Conservation (phyloP, 2,113 vertebrate species). For the Pygoscelis adeliae region DNA sequence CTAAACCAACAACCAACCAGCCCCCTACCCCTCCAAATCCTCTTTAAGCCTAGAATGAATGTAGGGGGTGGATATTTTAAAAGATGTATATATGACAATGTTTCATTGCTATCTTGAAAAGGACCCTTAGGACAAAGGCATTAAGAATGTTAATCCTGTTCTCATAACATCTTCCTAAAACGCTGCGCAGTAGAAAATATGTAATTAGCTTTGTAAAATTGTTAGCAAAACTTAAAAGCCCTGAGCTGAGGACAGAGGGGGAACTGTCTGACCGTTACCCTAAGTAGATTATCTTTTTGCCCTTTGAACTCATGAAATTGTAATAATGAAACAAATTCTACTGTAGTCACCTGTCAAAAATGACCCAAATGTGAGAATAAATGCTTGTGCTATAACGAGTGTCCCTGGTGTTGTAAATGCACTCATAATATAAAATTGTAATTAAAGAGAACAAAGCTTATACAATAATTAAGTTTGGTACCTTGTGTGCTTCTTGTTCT, state of each 20-base stretch:
- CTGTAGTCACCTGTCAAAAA: conserved; percentile 21
- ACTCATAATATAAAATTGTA: neutral
- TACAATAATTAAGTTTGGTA: neutral
- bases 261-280: neutral
- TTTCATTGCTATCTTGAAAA: conserved; percentile 43
- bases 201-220: conserved; percentile 54
- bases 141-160: conserved; percentile 60
- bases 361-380: neutral
- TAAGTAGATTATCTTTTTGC: conserved; percentile 58
- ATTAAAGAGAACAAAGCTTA: neutral
- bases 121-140: conserved; percentile 40
- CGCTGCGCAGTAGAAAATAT: conserved; percentile 48
- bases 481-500: neutral
- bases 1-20: neutral
- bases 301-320: conserved; percentile 51
- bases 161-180: conserved; percentile 32
- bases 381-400: neutral
- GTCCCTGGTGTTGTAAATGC: neutral
- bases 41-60: conserved; percentile 8
- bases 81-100: neutral
- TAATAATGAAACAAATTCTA: conserved; percentile 40
- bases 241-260: neutral
- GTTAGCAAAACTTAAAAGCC: conserved; percentile 43
- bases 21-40: neutral
- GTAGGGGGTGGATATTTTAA: neutral